Evolutionary conservation across 2,888 invertebrate genomes (phyloP).

Genomic region (Rhagophthalmus giganteus): DNA sequence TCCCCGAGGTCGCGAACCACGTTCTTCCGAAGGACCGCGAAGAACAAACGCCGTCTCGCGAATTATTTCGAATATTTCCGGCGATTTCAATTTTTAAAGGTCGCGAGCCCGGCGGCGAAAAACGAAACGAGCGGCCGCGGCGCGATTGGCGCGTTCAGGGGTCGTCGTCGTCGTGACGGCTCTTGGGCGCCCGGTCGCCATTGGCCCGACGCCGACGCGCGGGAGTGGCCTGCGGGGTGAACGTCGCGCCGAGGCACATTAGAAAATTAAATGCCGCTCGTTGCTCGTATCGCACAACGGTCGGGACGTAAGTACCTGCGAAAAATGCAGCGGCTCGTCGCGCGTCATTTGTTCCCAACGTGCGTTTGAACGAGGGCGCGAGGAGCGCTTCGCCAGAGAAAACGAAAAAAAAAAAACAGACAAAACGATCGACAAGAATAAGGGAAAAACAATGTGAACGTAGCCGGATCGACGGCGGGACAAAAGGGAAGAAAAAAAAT

Average conservation of each 20-base stretch:
- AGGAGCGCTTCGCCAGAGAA: neutral
- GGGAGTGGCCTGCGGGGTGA: conserved; percentile 15
- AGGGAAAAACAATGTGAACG: neutral
- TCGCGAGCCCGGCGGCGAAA: too few relatives aligned
- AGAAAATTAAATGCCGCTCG: conserved; percentile 30
- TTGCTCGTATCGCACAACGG: conserved; percentile 3
- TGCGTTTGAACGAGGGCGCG: too few relatives aligned
- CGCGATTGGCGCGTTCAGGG: conserved; percentile 40
- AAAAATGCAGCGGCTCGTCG: conserved; percentile 14
- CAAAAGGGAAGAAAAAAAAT: too few relatives aligned
- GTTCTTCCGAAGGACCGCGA: too few relatives aligned
- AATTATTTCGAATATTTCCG: too few relatives aligned
- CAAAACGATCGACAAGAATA: neutral
- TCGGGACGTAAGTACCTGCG: conserved; percentile 18
- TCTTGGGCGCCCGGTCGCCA: too few relatives aligned
- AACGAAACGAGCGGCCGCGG: neutral
- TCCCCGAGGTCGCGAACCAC: too few relatives aligned
- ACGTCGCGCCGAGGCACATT: conserved; percentile 37
- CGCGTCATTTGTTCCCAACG: conserved; percentile 7
- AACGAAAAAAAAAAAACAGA: neutral
- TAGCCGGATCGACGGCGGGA: too few relatives aligned
- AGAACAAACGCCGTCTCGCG: too few relatives aligned
- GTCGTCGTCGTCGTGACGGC: conserved; percentile 44
- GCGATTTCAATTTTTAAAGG: too few relatives aligned
- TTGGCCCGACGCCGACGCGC: too few relatives aligned